Base-by-base conservation (phyloP, 1,140 invertebrate species). In the Zaprionus ornatus region DNA sequence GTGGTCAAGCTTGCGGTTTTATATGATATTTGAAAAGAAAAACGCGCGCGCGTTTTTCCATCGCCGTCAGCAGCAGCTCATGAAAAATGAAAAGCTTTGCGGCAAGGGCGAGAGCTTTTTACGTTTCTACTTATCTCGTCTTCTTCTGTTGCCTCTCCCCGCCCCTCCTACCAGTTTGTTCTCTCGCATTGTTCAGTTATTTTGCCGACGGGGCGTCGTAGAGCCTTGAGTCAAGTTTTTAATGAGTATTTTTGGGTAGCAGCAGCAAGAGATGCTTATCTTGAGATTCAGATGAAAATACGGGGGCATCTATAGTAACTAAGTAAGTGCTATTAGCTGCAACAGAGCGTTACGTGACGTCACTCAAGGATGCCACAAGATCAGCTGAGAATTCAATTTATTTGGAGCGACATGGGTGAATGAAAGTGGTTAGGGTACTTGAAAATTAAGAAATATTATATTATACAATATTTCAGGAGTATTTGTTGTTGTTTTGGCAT, bases 1-100 rank as follows among this genome's bases (percentile, higher is more conserved):
- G 70, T 82, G 85, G 85, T 90, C 85, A 90, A 90, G 86, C 86
- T 90, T 82, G 86, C 81, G 86, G 85, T 90, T 90, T 90, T 90
- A 90, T 90, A 90, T 68, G 73, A 65, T 67, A 66, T 82, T 83
- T 77, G 80, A 80, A 84, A 85, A 72, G 40, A 50, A 52, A 37
- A 57, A 4, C 57, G 50, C 64, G 66, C 40, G 66, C 40, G 67
- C 73, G 56, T 60, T 79, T 76, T 81, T 67, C 40, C 40, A 42
- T 7, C 56, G 62, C 42, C 54, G 35, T 10, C 27, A 84, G 27
- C 27, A 29, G 12, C 25, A 25, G 52, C 42, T 40, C 37, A 45
- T 45, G 19, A 42, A 23, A 48, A 62, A 5, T 4, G n/a, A 13
- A 52, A 40, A 54, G 60, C 59, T 63, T 42, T 50, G 55, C 48